phyloP scores from a whole-genome alignment of 1,140 invertebrate genomes.

The Macrobrachium rosenbergii region DNA sequence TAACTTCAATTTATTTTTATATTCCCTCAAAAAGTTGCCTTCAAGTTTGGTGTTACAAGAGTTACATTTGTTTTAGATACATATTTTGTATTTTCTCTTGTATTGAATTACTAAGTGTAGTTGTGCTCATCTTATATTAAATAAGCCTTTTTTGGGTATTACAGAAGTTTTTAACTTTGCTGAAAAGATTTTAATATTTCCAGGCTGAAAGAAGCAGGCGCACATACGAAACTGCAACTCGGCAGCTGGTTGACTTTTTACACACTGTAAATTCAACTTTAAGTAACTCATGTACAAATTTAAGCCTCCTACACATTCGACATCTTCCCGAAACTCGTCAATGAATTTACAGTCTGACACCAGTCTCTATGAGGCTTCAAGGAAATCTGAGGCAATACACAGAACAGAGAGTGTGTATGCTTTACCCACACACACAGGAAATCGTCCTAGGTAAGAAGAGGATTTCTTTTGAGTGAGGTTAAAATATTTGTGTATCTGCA shows the following conservation, averaged over 20 bases:
- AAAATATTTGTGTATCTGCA: too few relatives aligned
- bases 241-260: slow-evolving; percentile 51
- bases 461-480: too few relatives aligned
- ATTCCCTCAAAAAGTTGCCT: too few relatives aligned
- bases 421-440: slow-evolving; percentile 41
- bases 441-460: background rate
- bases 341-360: background rate
- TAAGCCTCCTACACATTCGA: slow-evolving; percentile 32
- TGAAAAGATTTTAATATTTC: background rate
- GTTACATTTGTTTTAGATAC: too few relatives aligned
- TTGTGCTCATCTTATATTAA: background rate
- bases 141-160: background rate
- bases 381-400: slow-evolving; percentile 32
- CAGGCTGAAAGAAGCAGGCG: slow-evolving; percentile 56
- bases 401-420: slow-evolving; percentile 54
- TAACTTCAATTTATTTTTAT: too few relatives aligned
- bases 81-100: too few relatives aligned
- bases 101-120: background rate
- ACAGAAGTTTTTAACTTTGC: background rate
- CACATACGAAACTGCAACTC: slow-evolving; percentile 54
- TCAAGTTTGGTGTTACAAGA: too few relatives aligned
- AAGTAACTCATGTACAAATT: slow-evolving; percentile 7
- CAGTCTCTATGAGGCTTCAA: background rate
- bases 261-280: slow-evolving; percentile 55
- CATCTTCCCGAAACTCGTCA: slow-evolving; percentile 13